phyloP scores from a whole-genome alignment of 2,888 invertebrate genomes.

The Petrolisthes manimaculis region DNA sequence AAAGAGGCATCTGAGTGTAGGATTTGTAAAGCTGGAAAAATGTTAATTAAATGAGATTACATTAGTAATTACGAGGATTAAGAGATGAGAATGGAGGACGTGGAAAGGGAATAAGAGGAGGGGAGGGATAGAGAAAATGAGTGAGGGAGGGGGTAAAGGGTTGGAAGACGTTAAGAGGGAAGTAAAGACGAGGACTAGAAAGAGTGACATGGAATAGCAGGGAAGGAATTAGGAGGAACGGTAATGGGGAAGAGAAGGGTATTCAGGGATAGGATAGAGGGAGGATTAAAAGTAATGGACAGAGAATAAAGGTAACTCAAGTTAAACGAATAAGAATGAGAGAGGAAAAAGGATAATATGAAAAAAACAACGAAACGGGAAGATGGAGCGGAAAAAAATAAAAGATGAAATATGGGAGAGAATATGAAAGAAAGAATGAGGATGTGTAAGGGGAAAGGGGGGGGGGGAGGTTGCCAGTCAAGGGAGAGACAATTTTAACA shows the following conservation, averaged over 20 bases:
- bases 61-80: slow-evolving; percentile 32
- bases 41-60: slow-evolving; percentile 30
- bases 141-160: neutral
- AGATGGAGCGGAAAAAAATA: too few species aligned
- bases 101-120: neutral
- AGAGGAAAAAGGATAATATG: too few species aligned
- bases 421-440: too few species aligned
- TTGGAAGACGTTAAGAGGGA: neutral
- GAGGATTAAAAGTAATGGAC: too few species aligned
- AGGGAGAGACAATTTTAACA: neutral
- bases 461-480: neutral
- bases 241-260: too few species aligned
- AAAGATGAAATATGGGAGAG: too few species aligned
- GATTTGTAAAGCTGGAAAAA: slow-evolving; percentile 16
- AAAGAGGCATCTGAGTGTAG: neutral
- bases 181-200: neutral
- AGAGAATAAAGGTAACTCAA: too few species aligned
- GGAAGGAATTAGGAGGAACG: too few species aligned
- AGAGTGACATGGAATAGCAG: neutral
- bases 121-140: neutral
- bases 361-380: too few species aligned
- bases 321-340: too few species aligned
- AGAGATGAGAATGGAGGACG: slow-evolving; percentile 20
- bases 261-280: too few species aligned
- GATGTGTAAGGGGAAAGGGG: neutral